Evolutionary conservation across 2,888 invertebrate genomes (phyloP).

Genomic region (Vannuccia rotundouncinata): DNA sequence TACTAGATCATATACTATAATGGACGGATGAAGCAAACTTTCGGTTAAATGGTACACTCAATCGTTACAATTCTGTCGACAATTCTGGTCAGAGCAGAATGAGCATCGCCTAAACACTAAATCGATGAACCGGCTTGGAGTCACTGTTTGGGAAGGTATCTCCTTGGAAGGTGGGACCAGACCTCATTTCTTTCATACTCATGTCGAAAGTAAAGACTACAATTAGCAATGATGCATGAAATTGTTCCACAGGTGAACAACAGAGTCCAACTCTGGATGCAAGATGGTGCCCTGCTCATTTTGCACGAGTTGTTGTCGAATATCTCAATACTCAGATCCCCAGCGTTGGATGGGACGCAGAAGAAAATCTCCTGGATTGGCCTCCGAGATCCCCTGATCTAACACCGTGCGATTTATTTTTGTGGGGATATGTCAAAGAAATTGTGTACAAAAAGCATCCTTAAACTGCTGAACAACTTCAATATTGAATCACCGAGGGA

Average conservation of each 20-base stretch:
- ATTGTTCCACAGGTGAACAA: constrained; percentile 15
- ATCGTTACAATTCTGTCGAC: no score
- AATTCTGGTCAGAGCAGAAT: no score
- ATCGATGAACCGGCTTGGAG: no score
- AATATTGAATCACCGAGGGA: not conserved
- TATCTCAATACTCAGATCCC: constrained; percentile 14
- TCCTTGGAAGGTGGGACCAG: no score
- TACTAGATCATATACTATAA: no score
- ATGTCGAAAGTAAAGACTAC: constrained; percentile 6
- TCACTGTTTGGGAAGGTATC: no score
- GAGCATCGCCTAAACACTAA: no score
- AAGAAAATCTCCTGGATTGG: not conserved
- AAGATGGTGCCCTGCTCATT: constrained; percentile 11
- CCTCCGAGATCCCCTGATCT: not conserved
- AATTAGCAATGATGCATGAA: not conserved
- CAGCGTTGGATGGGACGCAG: not conserved
- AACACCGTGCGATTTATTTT: not conserved
- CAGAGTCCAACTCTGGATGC: not conserved
- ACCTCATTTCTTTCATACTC: no score
- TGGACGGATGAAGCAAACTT: no score
- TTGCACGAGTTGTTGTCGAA: constrained; percentile 15
- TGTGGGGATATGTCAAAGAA: not conserved
- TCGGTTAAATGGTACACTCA: no score
- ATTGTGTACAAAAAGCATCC: not conserved
- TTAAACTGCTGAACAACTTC: not conserved